These are phyloP conservation scores for Drosophila falleni DNA, from an alignment of 2,888 invertebrate genomes.

Conservation along the genomic window DNA sequence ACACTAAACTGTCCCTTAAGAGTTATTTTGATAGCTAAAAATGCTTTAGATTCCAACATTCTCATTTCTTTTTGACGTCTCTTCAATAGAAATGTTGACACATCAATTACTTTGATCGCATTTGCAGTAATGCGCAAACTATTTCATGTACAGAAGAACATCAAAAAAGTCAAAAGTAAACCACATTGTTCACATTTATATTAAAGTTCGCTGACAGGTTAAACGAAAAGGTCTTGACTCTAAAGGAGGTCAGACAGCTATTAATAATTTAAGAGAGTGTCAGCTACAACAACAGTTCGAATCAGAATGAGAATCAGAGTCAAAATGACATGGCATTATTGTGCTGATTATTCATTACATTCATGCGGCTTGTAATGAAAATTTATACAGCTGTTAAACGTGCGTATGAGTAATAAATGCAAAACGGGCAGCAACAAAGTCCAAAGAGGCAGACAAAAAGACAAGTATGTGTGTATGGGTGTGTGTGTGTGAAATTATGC, in stretches of 20 bases:
- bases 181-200: conserved; percentile 8
- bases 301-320: neutral
- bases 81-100: conserved; percentile 21
- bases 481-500: conserved; percentile 61
- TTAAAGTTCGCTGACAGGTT: conserved; percentile 22
- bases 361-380: conserved; percentile 68
- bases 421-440: conserved; percentile 38
- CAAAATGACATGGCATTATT: conserved; percentile 50
- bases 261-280: conserved; percentile 39
- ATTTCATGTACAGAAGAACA: conserved; percentile 21
- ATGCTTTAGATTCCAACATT: conserved; percentile 1
- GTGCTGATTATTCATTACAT: conserved; percentile 75
- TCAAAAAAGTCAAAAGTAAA: conserved; percentile 28
- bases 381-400: conserved; percentile 75
- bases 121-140: conserved; percentile 28
- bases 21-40: neutral
- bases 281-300: conserved; percentile 5
- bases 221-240: neutral
- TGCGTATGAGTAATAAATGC: conserved; percentile 79
- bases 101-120: conserved; percentile 56
- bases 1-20: neutral
- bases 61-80: conserved; percentile 17
- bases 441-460: neutral
- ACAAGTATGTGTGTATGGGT: conserved; percentile 17
- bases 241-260: conserved; percentile 11